These are phyloP conservation scores for Hydractinia echinata DNA, from an alignment of 30 jellyfish, hydroid and myxozoan genomes.

Conservation along the genomic window DNA sequence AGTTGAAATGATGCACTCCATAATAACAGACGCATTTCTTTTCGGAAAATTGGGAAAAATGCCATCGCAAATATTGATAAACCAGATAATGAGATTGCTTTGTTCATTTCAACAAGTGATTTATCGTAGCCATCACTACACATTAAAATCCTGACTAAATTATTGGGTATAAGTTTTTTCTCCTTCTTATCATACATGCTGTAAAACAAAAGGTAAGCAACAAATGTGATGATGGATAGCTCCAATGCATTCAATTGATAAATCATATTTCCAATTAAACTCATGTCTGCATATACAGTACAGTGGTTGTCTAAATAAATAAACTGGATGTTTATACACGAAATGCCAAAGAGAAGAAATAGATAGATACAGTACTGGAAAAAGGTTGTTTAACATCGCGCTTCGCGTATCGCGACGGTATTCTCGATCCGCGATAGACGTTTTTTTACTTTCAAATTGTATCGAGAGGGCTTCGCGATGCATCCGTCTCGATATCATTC, in stretches of 20 bases:
- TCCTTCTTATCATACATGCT: conserved; percentile 15
- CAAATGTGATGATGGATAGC: neutral
- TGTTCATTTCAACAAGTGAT: conserved; percentile 12
- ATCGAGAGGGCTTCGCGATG: too few species aligned
- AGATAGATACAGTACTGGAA: too few species aligned
- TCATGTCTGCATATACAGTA: neutral
- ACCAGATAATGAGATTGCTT: conserved; percentile 18
- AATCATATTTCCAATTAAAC: neutral
- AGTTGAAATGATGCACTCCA: conserved; percentile 19
- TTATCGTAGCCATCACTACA: conserved; percentile 3
- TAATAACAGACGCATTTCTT: neutral
- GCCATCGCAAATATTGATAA: neutral
- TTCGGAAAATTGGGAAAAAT: conserved; percentile 2
- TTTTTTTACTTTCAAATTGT: too few species aligned
- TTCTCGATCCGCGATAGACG: too few species aligned
- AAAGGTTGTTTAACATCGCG: too few species aligned
- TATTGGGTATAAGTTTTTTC: neutral
- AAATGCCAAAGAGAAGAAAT: too few species aligned
- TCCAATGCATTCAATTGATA: conserved; percentile 1
- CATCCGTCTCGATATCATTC: too few species aligned
- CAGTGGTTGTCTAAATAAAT: too few species aligned
- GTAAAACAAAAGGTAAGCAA: neutral
- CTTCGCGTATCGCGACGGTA: too few species aligned
- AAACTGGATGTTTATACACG: too few species aligned
- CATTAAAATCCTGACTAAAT: neutral